Evolutionary conservation across 2,113 vertebrate species (phyloP), one percentile per base, ranked within the genome.

Genomic region (Cromileptes altivelis): DNA sequence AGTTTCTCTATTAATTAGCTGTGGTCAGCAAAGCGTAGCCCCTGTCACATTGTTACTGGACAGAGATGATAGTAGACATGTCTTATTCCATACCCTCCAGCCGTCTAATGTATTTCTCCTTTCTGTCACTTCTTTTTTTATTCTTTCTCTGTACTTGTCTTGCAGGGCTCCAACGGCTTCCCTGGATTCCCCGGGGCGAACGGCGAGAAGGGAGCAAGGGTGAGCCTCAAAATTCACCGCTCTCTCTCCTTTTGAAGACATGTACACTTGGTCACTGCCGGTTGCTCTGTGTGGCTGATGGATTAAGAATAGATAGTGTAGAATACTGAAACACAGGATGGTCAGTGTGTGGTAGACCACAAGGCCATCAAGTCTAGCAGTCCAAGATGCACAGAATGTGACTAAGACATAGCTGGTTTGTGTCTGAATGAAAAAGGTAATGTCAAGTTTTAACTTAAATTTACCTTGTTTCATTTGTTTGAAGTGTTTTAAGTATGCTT

Each of bases 131-230:
- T 60, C 18, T 62, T 11, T 72, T 72, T 25, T 70, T 50, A 3
- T 58, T 49, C 23, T 63, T 21, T 53, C 62, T 60, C 45, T 72
- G 21, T 70, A 18, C 49, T 75, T 81, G 17, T 71, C 75, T 67
- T 52, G 52, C 76, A 96, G 95, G 95, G 95, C 57, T 96, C 95
- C 82, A 94, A 86, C 7, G 95, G 95, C 52, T 96, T 96, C 80
- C 4, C 19, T 1, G 95, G 95, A 76, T 94, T 95, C 83, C 52
- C 93, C 1, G 95, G 95, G 60, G 85, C 94, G 1, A 95, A 94
- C 0, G 95, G 95, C 84, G 95, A 96, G 84, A 96, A 96, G 65
- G 95, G 95, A 70, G 80, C 78, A 70, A 92, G 95, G 89, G 95
- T 96, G 80, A 90, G 93, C 5, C 37, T 17, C 37, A 27, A 50